Evolutionary conservation across 2,797 vertebrate genomes (phyloP), one percentile per base, ranked within the genome.

Genomic region (Heteromormyrus szaboi): DNA sequence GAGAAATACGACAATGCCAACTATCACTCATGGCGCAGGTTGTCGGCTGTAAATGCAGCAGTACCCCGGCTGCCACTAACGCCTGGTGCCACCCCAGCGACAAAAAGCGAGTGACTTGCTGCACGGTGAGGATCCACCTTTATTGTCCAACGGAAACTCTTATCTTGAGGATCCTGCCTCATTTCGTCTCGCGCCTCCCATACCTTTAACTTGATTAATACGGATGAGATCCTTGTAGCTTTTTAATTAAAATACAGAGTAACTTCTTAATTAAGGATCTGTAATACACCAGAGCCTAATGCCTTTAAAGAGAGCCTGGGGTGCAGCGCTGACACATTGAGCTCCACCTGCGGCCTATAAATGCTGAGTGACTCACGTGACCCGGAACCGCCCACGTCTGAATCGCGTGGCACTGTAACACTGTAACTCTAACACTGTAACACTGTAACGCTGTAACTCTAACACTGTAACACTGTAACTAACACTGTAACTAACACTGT

Each of bases 191-290:
- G 68, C 87, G 88, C 81, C 88, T 89, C 81, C 85, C 85, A 37
- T 81, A 89, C 87, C 86, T 90, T 90, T 88, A 89, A 90, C 91
- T 92, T 50, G 89, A 89, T 90, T 88, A 90, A 88, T 87, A 92
- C 56, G 81, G 90, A 92, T 91, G 88, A 90, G 90, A 90, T 88
- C 87, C 89, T 91, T 37, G 62, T 81, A 90, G 90, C 88, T 84
- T 90, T 89, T 91, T 89, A 90, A 90, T 91, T 91, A 90, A 90
- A 92, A 90, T 53, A 87, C 89, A 89, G 88, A 89, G 62, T 87
- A 88, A 88, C 44, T 88, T n/a, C 88, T 85, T 62, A 48, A 29
- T 85, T 65, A 88, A 88, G 54, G 88, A 84, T 83, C 76, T 59
- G 33, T 17, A 62, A 62, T 22, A 88, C 65, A 33, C 17, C 29